Base-by-base conservation (phyloP, 2,113 vertebrate species). In the Anser cygnoides region DNA sequence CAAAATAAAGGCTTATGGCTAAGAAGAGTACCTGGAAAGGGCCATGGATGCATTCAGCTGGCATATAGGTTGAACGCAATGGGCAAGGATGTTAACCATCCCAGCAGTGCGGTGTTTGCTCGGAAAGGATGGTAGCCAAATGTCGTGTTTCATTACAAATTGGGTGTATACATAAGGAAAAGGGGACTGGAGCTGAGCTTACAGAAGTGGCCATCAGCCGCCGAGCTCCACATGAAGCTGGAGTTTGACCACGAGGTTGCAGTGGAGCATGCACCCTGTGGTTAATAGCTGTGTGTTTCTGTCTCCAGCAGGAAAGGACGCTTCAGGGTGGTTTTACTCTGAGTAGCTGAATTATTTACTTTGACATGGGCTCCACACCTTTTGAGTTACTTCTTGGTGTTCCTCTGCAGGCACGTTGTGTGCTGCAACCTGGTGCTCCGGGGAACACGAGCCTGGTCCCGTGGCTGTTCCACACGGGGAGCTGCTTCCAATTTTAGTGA, bases 11-110 rank as follows among this genome's bases (percentile, higher is more conserved):
- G n/a, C 10, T 29, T 23, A 1, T 13, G 25, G 59, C 66, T 86
- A 57, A 41, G 11, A 26, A 13, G 12, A 28, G 52, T 59, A 31
- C n/a, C 31, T 89, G 94, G 41, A 6, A 80, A 29, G 17, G 29
- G 62, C 11, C 25, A 17, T 0, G 0, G 4, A 15, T 58, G 35
- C 29, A 5, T 68, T 61, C 49, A 59, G 4, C 8, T 11, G 9
- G 55, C 65, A 50, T 39, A 21, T 20, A 54, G 35, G n/a, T 16
- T 29, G 20, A 18, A 9, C 25, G 54, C 46, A 55, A 23, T 20
- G 46, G 82, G 54, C 54, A 29, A 52, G 29, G 10, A 21, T 28
- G 4, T 12, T 41, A 41, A n/a, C 28, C n/a, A 7, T 58, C 67
- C 35, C 35, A 26, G 16, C n/a, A 29, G 28, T 31, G 25, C 11